These are phyloP conservation scores for Drosophila antonietae DNA, from an alignment of 2,888 invertebrate species.

Conservation along the genomic window DNA sequence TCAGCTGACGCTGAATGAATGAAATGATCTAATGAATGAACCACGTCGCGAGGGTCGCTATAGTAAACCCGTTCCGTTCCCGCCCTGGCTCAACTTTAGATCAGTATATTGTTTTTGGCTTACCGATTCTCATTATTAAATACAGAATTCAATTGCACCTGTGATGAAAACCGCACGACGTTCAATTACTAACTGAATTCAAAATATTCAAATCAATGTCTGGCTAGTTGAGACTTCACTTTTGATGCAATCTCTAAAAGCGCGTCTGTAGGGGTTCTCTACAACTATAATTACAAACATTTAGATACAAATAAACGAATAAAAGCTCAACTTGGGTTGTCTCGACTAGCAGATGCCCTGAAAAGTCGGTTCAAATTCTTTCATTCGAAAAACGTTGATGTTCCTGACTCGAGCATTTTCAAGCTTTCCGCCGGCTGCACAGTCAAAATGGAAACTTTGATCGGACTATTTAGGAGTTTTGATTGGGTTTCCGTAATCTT, in stretches of 20 bases:
- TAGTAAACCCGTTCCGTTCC: slow-evolving; percentile 27
- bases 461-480: background rate
- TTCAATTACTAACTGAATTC: slow-evolving; percentile 69
- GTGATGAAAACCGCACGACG: slow-evolving; percentile 53
- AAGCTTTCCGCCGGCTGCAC: background rate
- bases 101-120: slow-evolving; percentile 44
- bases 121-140: slow-evolving; percentile 68
- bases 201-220: slow-evolving; percentile 68
- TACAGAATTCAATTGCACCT: slow-evolving; percentile 21
- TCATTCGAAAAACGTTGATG: background rate
- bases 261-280: slow-evolving; percentile 30
- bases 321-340: background rate
- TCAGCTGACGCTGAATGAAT: slow-evolving; percentile 41
- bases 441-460: background rate
- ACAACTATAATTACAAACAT: background rate
- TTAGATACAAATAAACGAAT: background rate
- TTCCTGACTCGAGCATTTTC: background rate
- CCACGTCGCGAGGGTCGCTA: slow-evolving; percentile 52
- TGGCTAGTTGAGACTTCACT: slow-evolving; percentile 54
- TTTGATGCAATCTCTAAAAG: slow-evolving; percentile 50
- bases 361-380: background rate
- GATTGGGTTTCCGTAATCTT: background rate
- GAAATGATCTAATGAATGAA: slow-evolving; percentile 73
- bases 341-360: slow-evolving; percentile 9
- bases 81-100: background rate